Evolutionary conservation across 35 echinoderm and acorn worm genomes (phyloP), one percentile per base, ranked within the genome.

Genomic region (Chiridota heheva): DNA sequence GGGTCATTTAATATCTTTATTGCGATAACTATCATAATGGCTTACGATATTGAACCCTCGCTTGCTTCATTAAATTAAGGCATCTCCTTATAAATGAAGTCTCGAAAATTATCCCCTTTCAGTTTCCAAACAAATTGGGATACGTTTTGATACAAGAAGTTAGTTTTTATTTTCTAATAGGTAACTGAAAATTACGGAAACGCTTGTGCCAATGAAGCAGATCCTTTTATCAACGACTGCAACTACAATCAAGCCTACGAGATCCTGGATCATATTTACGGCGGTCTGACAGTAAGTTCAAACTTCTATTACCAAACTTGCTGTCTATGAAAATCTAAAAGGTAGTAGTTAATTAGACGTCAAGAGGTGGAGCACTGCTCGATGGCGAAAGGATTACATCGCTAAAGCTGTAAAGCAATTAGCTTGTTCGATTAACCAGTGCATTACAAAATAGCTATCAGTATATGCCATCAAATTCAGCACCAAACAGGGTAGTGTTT

Each of bases 211-310:
- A 28, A 40, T 27, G 16, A 41, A 10, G 58, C 27, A 37, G 16
- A 22, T 0, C 90, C 90, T 0, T 82, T 56, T 27, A 92, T 92
- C 39, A 92, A 86, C 43, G 69, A 92, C 70, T 92, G 90, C 47
- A 61, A 72, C 32, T 92, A 87, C 55, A 75, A 86, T 33, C 37
- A 40, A 27, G 84, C 90, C n/a, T 92, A 58, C 49, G 45, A 92
- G 30, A 87, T 92, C 30, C 18, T 92, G 58, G 74, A 88, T 38
- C 90, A 92, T 34, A 88, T 87, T 36, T 92, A 92, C 53, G 84
- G 90, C 24, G 70, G 36, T 10, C 47, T 87, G 6, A 2, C 38
- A 64, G 75, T 61, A 34, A 63, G 27, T 24, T 35, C 4, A 49
- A 36, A 8, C 13, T 31, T 30, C 30, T 58, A 22, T 53, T 44